Conservation (phyloP, 2,888 invertebrate genomes). For the Thereva unica region DNA sequence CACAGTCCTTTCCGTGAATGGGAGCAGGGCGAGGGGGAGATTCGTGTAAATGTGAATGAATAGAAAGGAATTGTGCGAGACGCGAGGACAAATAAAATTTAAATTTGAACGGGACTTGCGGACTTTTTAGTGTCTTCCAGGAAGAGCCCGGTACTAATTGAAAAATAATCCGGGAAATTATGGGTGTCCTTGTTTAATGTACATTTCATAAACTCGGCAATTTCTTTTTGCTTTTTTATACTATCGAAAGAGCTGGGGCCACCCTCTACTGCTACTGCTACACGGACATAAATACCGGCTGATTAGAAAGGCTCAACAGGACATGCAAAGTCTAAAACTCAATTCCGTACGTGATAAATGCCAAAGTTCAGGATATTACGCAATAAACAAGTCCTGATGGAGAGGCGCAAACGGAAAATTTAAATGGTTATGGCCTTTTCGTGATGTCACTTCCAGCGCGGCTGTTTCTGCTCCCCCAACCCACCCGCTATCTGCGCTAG, state of each 20-base stretch:
- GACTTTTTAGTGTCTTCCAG: constrained; percentile 26
- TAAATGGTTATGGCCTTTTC: constrained; percentile 34
- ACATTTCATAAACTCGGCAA: constrained; percentile 3
- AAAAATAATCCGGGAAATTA: constrained; percentile 32
- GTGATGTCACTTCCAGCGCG: constrained; percentile 30
- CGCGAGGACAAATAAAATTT: constrained; percentile 25
- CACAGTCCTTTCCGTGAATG: no score
- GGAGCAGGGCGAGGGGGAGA: no score
- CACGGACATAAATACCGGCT: constrained; percentile 8
- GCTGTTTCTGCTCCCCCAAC: no score
- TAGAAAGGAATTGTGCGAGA: no score
- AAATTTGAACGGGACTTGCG: constrained; percentile 29
- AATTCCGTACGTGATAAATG: constrained; percentile 31
- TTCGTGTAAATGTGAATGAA: no score
- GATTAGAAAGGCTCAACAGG: constrained; percentile 2
- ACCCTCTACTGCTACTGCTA: constrained; percentile 1
- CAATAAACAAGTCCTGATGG: constrained; percentile 30
- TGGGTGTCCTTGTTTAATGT: constrained; percentile 26
- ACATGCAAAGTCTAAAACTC: constrained; percentile 13
- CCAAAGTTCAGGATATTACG: constrained; percentile 33
- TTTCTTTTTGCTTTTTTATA: neutral
- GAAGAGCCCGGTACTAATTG: constrained; percentile 25
- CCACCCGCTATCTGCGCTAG: no score
- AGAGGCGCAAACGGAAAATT: constrained; percentile 26
- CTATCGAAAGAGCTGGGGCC: neutral